phyloP scores from a whole-genome alignment of 2,113 vertebrate species.

The Thalassarche chlororhynchos region DNA sequence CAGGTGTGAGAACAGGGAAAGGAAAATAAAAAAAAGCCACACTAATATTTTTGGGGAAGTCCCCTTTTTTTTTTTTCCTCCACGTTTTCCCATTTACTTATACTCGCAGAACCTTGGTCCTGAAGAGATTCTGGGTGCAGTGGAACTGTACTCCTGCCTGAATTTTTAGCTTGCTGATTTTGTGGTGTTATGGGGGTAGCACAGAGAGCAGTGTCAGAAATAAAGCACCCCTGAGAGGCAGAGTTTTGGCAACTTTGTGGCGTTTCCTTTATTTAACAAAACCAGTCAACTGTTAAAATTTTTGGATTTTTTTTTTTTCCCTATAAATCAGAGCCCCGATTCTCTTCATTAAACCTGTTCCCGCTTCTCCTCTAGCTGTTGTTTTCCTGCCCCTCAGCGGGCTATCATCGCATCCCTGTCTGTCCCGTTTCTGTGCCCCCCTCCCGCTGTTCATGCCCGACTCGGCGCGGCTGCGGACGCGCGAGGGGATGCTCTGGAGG shows the following conservation, averaged over 20 bases:
- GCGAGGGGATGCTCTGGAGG: no score
- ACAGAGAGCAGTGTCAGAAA: not conserved
- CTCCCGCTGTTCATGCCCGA: not conserved
- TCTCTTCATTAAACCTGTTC: no score
- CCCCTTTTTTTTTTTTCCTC: not conserved
- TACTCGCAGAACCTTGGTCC: not conserved
- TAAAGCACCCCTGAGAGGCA: no score
- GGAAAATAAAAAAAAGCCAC: not conserved
- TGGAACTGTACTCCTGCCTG: not conserved
- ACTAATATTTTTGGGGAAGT: not conserved
- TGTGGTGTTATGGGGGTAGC: not conserved
- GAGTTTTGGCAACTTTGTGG: not conserved
- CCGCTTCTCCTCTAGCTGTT: no score
- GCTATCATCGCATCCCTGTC: accelerated
- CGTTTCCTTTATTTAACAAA: not conserved
- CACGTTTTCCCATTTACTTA: not conserved
- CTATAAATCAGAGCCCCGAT: not conserved
- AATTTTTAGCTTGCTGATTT: not conserved
- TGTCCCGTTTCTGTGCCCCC: no score
- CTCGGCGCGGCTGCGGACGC: not conserved
- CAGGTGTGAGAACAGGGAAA: not conserved
- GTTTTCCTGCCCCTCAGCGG: not conserved
- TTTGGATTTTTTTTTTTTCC: not conserved
- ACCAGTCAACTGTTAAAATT: not conserved
- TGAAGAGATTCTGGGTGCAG: no score